phyloP scores from a whole-genome alignment of 2,113 vertebrate genomes.

The Sinocyclocheilus grahami region DNA sequence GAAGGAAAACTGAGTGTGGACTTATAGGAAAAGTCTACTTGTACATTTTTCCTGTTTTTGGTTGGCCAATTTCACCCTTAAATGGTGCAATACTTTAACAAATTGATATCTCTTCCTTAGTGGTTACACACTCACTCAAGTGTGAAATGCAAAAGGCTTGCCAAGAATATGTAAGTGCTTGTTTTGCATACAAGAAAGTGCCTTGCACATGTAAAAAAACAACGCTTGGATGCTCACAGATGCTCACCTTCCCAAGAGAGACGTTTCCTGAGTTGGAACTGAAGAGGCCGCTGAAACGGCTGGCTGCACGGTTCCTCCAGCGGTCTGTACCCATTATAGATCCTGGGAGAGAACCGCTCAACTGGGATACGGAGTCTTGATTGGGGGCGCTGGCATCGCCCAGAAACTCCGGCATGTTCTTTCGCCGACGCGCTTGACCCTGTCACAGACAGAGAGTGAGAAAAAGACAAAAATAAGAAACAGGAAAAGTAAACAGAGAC shows the following conservation, averaged over 20 bases:
- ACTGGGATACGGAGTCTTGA: slow-evolving; percentile 71
- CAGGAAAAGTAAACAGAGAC: background rate
- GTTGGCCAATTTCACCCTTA: background rate
- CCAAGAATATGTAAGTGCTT: background rate
- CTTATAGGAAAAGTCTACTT: slow-evolving; percentile 41
- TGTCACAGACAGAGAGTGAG: slow-evolving; percentile 57
- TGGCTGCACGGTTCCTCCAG: slow-evolving; percentile 92
- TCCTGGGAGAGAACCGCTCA: slow-evolving; percentile 75
- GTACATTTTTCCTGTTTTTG: slow-evolving; percentile 31
- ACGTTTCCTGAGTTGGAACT: slow-evolving; percentile 71
- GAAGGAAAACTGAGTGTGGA: background rate
- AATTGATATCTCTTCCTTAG: slow-evolving; percentile 17
- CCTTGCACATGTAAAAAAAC: background rate
- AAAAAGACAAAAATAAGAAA: background rate
- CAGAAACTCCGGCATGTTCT: slow-evolving; percentile 93
- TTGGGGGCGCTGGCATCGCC: slow-evolving; percentile 83
- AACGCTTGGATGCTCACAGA: slow-evolving; percentile 67
- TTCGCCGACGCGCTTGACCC: slow-evolving; percentile 85
- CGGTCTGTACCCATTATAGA: slow-evolving; percentile 74
- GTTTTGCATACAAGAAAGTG: background rate
- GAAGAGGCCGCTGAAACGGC: slow-evolving; percentile 91
- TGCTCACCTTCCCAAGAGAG: slow-evolving; percentile 81
- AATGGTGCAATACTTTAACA: slow-evolving; percentile 20
- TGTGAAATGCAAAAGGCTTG: slow-evolving; percentile 4
- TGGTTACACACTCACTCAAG: background rate